Evolutionary conservation across 1,140 invertebrate genomes (phyloP), one percentile per base, ranked within the genome.

Genomic region (Coenobita brevimanus): DNA sequence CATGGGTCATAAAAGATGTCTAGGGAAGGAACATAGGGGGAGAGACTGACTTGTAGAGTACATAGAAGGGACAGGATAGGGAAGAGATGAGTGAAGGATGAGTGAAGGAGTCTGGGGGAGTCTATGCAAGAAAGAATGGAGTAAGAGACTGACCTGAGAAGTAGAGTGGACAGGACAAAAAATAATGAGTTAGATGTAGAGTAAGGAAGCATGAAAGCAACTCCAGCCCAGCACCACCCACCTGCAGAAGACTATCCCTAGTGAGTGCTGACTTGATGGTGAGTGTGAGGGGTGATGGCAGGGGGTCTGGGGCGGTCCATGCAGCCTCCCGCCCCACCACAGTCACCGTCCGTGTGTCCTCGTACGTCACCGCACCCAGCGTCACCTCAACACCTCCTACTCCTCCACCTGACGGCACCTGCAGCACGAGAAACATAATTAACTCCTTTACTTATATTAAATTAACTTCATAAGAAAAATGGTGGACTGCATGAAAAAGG

Each of bases 251-350:
- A n/a, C n/a, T 78, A 43, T 54, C 76, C 17, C 50, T 41, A 27
- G 82, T 76, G 27, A 85, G 71, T 27, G 82, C 50, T 46, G 82
- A 85, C 6, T n/a, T 64, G 21, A 85, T 41, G 41, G 50, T 76
- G 6, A 85, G 41, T 0, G 38, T 30, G n/a, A 85, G 21, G 21
- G 71, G 71, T 27, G 33, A 36, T 4, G 30, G 27, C 43, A 54
- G 71, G 27, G 76, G 10, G 8, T 75, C 38, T 36, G 82, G 21
- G 10, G 38, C 21, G 10, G 24, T 27, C 82, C 82, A 85, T 13
- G 64, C 21, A 2, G 50, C 38, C 3, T 85, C 71, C 50, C 75
- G 75, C 17, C 46, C 41, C 2, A 50, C 33, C 24, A 85, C 60
- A 3, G 46, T 76, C n/a, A 85, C 30, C 3, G 71, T 24, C 17